Conservation (phyloP, 92 coral and sea anemone species). For the Virgularia gustaviana region DNA sequence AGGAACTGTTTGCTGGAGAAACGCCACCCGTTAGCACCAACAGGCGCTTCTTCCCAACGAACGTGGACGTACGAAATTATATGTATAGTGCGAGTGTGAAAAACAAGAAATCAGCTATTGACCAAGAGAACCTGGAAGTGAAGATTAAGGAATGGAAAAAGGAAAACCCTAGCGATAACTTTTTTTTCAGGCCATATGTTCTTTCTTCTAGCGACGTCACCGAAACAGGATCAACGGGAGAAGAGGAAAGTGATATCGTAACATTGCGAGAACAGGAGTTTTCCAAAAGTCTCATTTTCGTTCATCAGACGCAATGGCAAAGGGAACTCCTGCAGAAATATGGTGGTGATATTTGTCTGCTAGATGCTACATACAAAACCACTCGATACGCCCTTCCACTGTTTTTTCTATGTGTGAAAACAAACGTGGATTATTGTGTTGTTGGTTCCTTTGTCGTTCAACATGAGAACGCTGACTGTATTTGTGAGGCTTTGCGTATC, state of each 20-base stretch:
- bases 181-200: slow-evolving; percentile 40
- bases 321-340: slow-evolving; percentile 38
- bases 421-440: slow-evolving; percentile 56
- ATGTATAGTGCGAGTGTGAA: slow-evolving; percentile 19
- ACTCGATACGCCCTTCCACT: slow-evolving; percentile 54
- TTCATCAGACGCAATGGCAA: slow-evolving; percentile 50
- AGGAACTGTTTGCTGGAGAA: slow-evolving; percentile 15
- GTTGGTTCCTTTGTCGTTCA: slow-evolving; percentile 55
- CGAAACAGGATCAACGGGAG: too few relatives aligned
- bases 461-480: slow-evolving; percentile 8
- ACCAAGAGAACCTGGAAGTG: slow-evolving; percentile 41
- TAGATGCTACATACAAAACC: slow-evolving; percentile 58
- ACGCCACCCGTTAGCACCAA: slow-evolving; percentile 16
- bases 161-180: slow-evolving; percentile 24
- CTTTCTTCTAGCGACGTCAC: not conserved
- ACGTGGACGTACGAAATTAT: slow-evolving; percentile 13
- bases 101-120: slow-evolving; percentile 13
- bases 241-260: slow-evolving; percentile 1
- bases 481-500: slow-evolving; percentile 2
- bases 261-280: slow-evolving; percentile 10
- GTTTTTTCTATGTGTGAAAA: slow-evolving; percentile 53
- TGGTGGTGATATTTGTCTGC: slow-evolving; percentile 50
- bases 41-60: slow-evolving; percentile 30
- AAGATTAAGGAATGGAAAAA: slow-evolving; percentile 35
- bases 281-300: slow-evolving; percentile 42